These are phyloP conservation scores for Hybognathus amarus DNA, from an alignment of 2,797 vertebrate species.

Conservation along the genomic window DNA sequence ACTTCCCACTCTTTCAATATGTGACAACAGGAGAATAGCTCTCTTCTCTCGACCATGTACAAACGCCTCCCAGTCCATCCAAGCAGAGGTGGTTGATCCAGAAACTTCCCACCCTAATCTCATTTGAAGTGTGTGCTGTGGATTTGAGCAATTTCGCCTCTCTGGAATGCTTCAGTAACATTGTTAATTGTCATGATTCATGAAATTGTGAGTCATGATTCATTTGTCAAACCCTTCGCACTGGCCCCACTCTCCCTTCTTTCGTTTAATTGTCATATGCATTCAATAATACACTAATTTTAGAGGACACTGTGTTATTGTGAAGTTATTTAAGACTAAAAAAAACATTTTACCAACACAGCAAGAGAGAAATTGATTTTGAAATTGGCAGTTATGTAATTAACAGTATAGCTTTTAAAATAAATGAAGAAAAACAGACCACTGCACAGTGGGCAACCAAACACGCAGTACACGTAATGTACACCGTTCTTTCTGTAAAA, in stretches of 20 bases:
- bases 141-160: conserved; percentile 41
- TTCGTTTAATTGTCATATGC: not conserved
- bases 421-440: not conserved
- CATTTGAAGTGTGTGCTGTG: conserved; percentile 16
- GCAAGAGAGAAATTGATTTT: not conserved
- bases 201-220: conserved; percentile 10
- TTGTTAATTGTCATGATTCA: conserved; percentile 38
- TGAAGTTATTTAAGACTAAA: not conserved
- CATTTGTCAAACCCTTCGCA: not conserved
- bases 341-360: not conserved
- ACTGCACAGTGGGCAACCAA: not conserved
- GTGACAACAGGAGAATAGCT: conserved; percentile 31
- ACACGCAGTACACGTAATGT: not conserved
- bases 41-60: not conserved
- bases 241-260: not conserved
- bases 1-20: not conserved
- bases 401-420: not conserved
- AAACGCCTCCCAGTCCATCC: conserved; percentile 23
- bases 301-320: not conserved
- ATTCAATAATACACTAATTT: conserved; percentile 17
- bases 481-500: not conserved
- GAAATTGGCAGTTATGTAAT: not conserved
- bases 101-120: conserved; percentile 22
- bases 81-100: conserved; percentile 20
- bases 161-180: conserved; percentile 13